phyloP scores from a whole-genome alignment of 2,113 vertebrate species.

The Proterorhinus semilunaris region DNA sequence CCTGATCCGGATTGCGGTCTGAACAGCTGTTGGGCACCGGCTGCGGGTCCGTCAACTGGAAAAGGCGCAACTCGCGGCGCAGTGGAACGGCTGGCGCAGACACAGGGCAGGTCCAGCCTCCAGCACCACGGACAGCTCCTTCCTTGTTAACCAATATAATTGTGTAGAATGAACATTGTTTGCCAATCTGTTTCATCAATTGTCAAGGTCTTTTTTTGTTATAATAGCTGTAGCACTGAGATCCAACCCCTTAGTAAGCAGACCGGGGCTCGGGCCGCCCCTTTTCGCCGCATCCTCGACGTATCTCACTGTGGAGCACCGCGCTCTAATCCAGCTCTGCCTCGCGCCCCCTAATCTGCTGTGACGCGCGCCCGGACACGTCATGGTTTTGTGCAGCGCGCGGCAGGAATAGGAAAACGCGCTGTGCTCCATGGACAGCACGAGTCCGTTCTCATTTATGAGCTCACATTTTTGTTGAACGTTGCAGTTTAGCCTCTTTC shows the following conservation, averaged over 20 bases:
- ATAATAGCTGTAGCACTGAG: no score
- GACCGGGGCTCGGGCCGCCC: not conserved
- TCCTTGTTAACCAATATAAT: not conserved
- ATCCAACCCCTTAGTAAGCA: no score
- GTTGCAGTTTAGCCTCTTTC: no score
- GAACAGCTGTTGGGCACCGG: slow-evolving; percentile 1
- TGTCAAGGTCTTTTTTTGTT: no score
- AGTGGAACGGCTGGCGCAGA: not conserved
- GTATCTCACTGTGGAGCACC: not conserved
- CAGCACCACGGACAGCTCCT: slow-evolving; percentile 3
- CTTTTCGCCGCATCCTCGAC: not conserved
- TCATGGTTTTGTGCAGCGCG: not conserved
- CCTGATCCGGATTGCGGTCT: not conserved
- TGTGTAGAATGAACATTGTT: not conserved
- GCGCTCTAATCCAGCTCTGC: not conserved
- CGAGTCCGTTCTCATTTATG: not conserved
- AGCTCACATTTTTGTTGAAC: no score
- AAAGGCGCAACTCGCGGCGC: not conserved
- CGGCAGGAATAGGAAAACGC: not conserved
- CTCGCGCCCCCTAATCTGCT: slow-evolving; percentile 1
- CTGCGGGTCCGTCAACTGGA: not conserved
- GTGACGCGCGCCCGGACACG: not conserved
- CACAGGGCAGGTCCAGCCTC: not conserved
- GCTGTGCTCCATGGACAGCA: no score
- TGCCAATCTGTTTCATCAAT: no score